phyloP scores from a whole-genome alignment of 1,140 invertebrate genomes.

The Chionoecetes opilio region DNA sequence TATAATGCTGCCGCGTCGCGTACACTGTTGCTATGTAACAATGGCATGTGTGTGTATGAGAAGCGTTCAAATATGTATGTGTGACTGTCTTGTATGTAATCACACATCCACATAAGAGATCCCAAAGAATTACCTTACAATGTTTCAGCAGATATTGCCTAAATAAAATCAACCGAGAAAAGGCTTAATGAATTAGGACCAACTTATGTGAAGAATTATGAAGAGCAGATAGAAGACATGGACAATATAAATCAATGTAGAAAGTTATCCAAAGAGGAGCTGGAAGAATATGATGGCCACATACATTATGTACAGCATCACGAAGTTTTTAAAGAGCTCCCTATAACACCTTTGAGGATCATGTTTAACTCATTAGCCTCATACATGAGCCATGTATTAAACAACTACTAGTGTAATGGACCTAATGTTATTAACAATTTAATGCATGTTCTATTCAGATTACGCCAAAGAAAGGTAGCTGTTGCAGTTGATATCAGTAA shows the following conservation, averaged over 20 bases:
- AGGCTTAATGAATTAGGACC: background rate
- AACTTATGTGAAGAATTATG: background rate
- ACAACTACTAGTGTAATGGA: constrained; percentile 47
- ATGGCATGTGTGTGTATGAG: too few relatives aligned
- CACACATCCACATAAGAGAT: too few relatives aligned
- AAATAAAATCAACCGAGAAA: constrained; percentile 46
- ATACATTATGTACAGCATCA: background rate
- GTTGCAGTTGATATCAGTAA: constrained; percentile 28
- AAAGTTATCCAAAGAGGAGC: background rate
- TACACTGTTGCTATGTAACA: too few relatives aligned
- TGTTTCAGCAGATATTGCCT: background rate
- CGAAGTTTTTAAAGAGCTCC: background rate
- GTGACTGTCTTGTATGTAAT: too few relatives aligned
- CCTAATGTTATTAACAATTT: constrained; percentile 43
- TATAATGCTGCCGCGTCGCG: too few relatives aligned
- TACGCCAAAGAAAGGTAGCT: constrained; percentile 12
- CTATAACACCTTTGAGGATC: background rate
- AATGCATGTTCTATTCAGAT: constrained; percentile 40
- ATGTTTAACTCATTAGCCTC: background rate
- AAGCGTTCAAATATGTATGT: too few relatives aligned
- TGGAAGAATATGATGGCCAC: background rate
- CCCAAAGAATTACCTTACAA: constrained; percentile 32
- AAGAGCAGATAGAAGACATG: constrained; percentile 45
- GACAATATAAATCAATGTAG: background rate
- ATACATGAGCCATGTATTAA: too few relatives aligned